These are phyloP conservation scores for Eriosoma lanigerum DNA, from an alignment of 1,140 invertebrate genomes.

Conservation along the genomic window DNA sequence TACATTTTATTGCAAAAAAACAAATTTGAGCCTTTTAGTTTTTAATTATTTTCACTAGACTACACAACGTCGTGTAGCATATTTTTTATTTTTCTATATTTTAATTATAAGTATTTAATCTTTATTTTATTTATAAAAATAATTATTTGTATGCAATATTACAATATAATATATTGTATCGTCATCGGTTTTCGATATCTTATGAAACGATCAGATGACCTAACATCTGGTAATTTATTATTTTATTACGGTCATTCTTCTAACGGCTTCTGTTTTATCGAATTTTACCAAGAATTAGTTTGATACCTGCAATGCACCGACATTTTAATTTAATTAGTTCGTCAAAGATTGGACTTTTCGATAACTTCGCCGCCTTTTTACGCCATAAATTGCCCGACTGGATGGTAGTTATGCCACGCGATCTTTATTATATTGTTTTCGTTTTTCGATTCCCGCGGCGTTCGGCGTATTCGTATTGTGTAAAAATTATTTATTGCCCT, in stretches of 20 bases:
- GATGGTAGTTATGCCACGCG: neutral
- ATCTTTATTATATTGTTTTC: conserved; percentile 12
- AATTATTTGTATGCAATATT: no score
- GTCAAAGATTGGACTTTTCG: neutral
- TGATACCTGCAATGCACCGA: neutral
- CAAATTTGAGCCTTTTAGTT: no score
- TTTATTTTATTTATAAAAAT: no score
- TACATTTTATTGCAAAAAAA: no score
- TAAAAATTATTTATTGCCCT: neutral
- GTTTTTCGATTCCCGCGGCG: neutral
- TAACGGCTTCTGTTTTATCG: conserved; percentile 32
- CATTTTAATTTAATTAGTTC: conserved; percentile 12
- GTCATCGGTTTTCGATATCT: no score
- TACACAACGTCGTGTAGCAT: no score
- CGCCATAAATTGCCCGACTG: neutral
- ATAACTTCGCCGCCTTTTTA: conserved; percentile 8
- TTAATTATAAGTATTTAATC: no score
- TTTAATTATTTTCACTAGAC: no score
- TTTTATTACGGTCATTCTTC: neutral
- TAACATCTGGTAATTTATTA: neutral
- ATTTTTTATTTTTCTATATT: no score
- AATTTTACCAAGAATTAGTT: conserved; percentile 22
- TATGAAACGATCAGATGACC: no score
- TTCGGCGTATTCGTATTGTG: neutral
- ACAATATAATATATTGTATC: no score